Evolutionary conservation across 2,888 invertebrate genomes (phyloP).

Genomic region (Drosophila koepferae): DNA sequence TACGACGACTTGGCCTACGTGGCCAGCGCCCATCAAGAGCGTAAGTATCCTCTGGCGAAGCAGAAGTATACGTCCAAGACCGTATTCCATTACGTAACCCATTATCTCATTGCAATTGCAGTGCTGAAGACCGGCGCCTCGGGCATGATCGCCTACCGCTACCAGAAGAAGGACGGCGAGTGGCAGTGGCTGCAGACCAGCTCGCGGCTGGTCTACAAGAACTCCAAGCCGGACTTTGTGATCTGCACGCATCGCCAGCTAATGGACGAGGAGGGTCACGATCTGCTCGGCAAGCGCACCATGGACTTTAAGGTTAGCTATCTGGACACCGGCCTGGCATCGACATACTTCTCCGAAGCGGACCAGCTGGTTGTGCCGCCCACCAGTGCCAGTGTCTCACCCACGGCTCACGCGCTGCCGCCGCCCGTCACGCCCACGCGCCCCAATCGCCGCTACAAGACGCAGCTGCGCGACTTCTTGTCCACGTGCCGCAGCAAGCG

Average conservation of each 20-base stretch:
- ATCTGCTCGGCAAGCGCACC: constrained; percentile 97
- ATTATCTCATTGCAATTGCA: constrained; percentile 84
- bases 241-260: constrained; percentile 99
- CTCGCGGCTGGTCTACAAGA: constrained; percentile 98
- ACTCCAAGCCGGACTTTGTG: constrained; percentile 99
- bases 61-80: no score
- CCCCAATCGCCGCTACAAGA: constrained; percentile 95
- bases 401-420: constrained; percentile 85
- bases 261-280: constrained; percentile 99
- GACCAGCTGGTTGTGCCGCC: constrained; percentile 90
- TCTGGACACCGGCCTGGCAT: constrained; percentile 96
- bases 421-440: constrained; percentile 90
- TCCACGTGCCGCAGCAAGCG: constrained; percentile 95
- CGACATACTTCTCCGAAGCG: constrained; percentile 94
- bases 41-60: constrained; percentile 88
- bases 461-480: constrained; percentile 95
- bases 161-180: constrained; percentile 96
- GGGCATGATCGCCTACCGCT: constrained; percentile 99
- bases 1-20: constrained; percentile 99
- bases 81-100: not conserved
- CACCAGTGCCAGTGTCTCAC: constrained; percentile 84
- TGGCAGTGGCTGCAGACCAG: constrained; percentile 99
- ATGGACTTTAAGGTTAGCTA: constrained; percentile 99
- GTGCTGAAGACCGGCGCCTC: constrained; percentile 99
- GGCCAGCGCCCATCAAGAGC: constrained; percentile 99